Evolutionary conservation across 2,888 invertebrate species (phyloP), one percentile per base, ranked within the genome.

Genomic region (Stramonita haemastoma): DNA sequence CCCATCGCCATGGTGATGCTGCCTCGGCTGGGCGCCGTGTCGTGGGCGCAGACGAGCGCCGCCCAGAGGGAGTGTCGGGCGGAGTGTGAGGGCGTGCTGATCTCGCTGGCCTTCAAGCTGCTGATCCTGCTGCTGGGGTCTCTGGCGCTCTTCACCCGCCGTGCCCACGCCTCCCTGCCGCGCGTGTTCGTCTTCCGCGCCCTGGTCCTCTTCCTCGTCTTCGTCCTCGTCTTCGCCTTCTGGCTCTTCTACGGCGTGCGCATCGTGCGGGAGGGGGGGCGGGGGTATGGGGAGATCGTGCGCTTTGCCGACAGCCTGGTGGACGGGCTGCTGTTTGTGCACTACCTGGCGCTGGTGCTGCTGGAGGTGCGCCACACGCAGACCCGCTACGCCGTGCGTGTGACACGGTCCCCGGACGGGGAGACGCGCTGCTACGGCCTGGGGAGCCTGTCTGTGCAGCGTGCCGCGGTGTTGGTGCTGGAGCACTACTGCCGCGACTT

Each of bases 221-320:
- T 98, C 79, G 97, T 99, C 26, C 98, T 99, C 96, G 98, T 98
- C 91, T 98, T 99, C 96, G 98, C 99, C 6, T 99, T 98, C 96
- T 99, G 99, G 99, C 97, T 99, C 34, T 99, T 99, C 96, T 99
- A 99, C 96, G 97, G 98, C 94, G 99, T 99, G 87, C 98, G 99
- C 96, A 96, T 97, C 83, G 94, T 96, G 90, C 96, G 96, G 89
- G 95, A 96, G 89, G 94, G 89, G 56, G 89, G 87, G 57, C 87
- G 89, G n/a, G 88, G 83, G 6, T 91, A 91, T 81, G 98, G 98
- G 95, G 97, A 98, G 36, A 97, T 99, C 94, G 99, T 99, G 56
- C 97, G 98, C 89, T 99, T 98, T 95, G 98, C 99, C 56, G 98
- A 98, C 36, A 98, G 98, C 95, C 97, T 99, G 94, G 97, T 98